These are phyloP conservation scores for human DNA, from an alignment of 2,113 vertebrate species.

Conservation along the genomic window GRCh38 chr12:128145501-128146000, in stretches of 20 bases:
- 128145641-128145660: not conserved
- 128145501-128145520: not conserved
- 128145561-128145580: not conserved
- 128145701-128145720: not conserved
- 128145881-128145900: too few relatives aligned
- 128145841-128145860: not conserved
- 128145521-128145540: not conserved
- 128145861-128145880: not conserved
- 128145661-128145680: not conserved
- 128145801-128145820: not conserved
- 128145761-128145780: not conserved
- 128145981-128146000: rapidly evolving
- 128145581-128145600: not conserved
- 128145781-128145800: not conserved
- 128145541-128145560: not conserved
- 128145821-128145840: not conserved
- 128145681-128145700: not conserved
- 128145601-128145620: not conserved
- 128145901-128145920: not conserved
- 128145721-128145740: not conserved
- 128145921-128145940: not conserved
- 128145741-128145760: not conserved
- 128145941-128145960: not conserved
- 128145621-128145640: not conserved
- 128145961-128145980: not conserved